Base-by-base conservation (phyloP, 2,888 invertebrate species). In the Anthophora plumipes region DNA sequence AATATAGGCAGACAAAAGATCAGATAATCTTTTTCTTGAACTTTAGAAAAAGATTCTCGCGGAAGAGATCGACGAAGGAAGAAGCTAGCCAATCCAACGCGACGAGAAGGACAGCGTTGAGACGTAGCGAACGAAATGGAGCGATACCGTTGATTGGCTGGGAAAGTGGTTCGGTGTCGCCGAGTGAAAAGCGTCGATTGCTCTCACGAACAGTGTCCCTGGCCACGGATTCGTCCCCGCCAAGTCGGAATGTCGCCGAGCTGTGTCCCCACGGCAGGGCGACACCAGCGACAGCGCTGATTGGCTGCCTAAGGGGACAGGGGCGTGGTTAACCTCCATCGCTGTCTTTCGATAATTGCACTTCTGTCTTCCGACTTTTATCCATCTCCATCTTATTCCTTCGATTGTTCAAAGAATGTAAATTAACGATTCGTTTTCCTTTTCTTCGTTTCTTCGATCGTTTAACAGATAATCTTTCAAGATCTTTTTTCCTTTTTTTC, bases 241-340 rank as follows among this genome's bases (percentile, higher is more conserved):
- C 84, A 84, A 81, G 88, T 89, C 84, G 88, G 89, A 91, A 89
- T 92, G 92, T 92, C 91, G 91, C 83, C 82, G 87, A 82, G 79
- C 87, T 69, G 79, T 78, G 85, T 90, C 89, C 83, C 89, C 88
- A 82, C 88, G 78, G 80, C 77, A 80, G 82, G 82, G 83, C 80
- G 89, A 88, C 88, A 85, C 76, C 84, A 85, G 89, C 92, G 92
- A 92, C 92, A 92, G 83, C 87, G 73, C 63, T 73, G 90, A 92
- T 93, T 93, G 93, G 93, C 75, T 86, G 90, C 79, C 59, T 79
- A 75, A 85, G 90, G 91, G 90, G 93, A 92, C 93, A 93, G 85
- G 90, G 93, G 93, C 93, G 93, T 93, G 93, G 93, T 91, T 88
- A 90, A 85, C 90, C 92, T 91, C 93, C 93, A 92, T 93, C 86